Conservation (phyloP, 1,140 invertebrate species). For the Zelostemma sp. region DNA sequence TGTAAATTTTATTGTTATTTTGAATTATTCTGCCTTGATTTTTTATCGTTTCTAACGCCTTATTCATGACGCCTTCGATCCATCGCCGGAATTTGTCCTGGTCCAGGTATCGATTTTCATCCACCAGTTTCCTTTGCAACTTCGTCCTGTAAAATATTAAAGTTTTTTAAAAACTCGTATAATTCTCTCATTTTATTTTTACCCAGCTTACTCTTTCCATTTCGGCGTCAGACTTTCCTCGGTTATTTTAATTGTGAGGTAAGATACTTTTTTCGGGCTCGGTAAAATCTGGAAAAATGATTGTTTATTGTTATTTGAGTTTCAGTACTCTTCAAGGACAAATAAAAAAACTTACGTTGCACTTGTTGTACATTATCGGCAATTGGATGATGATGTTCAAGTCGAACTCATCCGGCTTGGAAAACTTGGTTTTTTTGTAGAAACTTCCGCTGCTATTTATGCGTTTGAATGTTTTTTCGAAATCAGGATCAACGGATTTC, state of each 20-base stretch:
- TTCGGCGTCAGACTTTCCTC: no score
- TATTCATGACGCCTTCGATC: slow-evolving; percentile 3
- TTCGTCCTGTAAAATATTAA: background rate
- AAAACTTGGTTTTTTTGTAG: slow-evolving; percentile 28
- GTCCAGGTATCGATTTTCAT: slow-evolving; percentile 2
- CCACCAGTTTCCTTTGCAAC: slow-evolving; percentile 3
- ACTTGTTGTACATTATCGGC: slow-evolving; percentile 10
- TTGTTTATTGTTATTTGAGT: slow-evolving; percentile 3
- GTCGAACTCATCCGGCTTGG: slow-evolving; percentile 18
- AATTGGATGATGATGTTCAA: slow-evolving; percentile 17
- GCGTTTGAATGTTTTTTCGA: slow-evolving; percentile 8
- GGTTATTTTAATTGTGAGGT: no score
- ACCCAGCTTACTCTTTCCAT: no score
- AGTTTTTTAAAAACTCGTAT: no score
- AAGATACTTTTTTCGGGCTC: no score
- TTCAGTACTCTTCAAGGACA: no score
- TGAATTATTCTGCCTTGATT: background rate
- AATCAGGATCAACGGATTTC: slow-evolving; percentile 7
- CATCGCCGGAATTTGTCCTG: slow-evolving; percentile 5
- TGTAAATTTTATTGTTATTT: no score
- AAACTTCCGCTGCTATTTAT: slow-evolving; percentile 17
- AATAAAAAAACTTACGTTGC: slow-evolving; percentile 12
- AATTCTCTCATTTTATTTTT: no score
- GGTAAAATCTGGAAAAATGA: background rate
- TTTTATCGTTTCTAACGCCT: background rate